These are phyloP conservation scores for Euspilapteryx auroguttella DNA, from an alignment of 2,888 invertebrate species.

Conservation along the genomic window DNA sequence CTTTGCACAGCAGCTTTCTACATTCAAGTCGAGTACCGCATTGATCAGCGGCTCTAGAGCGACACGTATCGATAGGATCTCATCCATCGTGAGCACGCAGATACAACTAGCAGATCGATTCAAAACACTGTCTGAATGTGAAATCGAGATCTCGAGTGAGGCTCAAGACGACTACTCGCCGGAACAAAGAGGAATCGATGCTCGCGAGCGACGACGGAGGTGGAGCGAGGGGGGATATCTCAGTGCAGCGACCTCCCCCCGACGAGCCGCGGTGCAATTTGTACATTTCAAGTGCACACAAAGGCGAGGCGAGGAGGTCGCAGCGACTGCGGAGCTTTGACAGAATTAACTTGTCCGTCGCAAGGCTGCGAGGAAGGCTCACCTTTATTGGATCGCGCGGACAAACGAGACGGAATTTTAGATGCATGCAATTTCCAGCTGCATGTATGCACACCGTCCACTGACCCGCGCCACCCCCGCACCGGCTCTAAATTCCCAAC, in stretches of 20 bases:
- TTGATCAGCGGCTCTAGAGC: constrained; percentile 11
- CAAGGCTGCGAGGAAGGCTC: constrained; percentile 29
- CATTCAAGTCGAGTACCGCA: constrained; percentile 11
- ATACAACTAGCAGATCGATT: constrained; percentile 14
- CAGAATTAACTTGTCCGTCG: constrained; percentile 57
- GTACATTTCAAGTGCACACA: constrained; percentile 61
- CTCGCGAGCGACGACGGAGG: constrained; percentile 27
- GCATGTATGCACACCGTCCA: constrained; percentile 5
- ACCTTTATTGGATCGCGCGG: constrained; percentile 43
- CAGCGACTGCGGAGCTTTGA: constrained; percentile 37
- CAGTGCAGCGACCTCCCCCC: constrained; percentile 48
- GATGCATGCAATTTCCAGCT: constrained; percentile 13
- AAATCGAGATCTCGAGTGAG: constrained; percentile 50
- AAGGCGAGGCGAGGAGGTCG: constrained; percentile 54
- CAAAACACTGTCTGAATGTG: constrained; percentile 26
- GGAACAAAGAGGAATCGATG: constrained; percentile 58
- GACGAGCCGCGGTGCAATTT: constrained; percentile 54
- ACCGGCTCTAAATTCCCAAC: constrained; percentile 3
- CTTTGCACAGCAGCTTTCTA: constrained; percentile 9
- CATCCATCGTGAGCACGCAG: constrained; percentile 15
- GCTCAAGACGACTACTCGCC: constrained; percentile 48
- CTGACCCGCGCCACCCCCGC: neutral
- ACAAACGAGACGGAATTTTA: constrained; percentile 23
- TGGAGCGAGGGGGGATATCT: constrained; percentile 30
- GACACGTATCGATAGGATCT: constrained; percentile 12